These are phyloP conservation scores for Paratilapia polleni DNA, from an alignment of 2,113 vertebrate genomes.

Conservation along the genomic window DNA sequence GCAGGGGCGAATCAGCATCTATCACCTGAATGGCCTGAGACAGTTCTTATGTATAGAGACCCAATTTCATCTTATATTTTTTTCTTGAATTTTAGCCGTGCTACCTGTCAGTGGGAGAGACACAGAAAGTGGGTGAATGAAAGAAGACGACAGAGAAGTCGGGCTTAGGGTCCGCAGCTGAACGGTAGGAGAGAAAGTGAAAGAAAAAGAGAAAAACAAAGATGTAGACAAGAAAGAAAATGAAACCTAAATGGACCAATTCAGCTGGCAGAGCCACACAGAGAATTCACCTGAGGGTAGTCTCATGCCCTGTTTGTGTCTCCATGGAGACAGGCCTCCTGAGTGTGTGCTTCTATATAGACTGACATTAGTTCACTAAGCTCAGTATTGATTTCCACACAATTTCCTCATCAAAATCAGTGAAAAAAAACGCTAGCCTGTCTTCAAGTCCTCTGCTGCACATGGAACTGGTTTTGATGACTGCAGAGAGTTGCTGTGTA, in stretches of 20 bases:
- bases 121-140: slow-evolving; percentile 57
- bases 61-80: slow-evolving; percentile 58
- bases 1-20: slow-evolving; percentile 55
- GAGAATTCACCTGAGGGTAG: slow-evolving; percentile 71
- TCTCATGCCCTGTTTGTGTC: slow-evolving; percentile 69
- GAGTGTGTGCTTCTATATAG: slow-evolving; percentile 52
- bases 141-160: slow-evolving; percentile 46
- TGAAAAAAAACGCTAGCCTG: not conserved
- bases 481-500: not conserved
- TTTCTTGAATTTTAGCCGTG: slow-evolving; percentile 44
- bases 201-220: slow-evolving; percentile 64
- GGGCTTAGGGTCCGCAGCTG: slow-evolving; percentile 22
- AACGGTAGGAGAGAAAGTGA: slow-evolving; percentile 62
- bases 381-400: slow-evolving; percentile 59
- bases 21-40: slow-evolving; percentile 50
- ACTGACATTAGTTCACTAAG: slow-evolving; percentile 56
- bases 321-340: slow-evolving; percentile 74
- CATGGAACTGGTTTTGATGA: not conserved
- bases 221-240: slow-evolving; percentile 72
- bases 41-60: slow-evolving; percentile 64
- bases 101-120: slow-evolving; percentile 59
- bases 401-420: slow-evolving; percentile 32
- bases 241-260: slow-evolving; percentile 74
- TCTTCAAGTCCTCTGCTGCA: slow-evolving; percentile 15
- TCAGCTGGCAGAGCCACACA: slow-evolving; percentile 54